A percentile compares a stretch with the other conserved stretches of the same genome.
phyloP scores from a whole-genome alignment of 2,797 vertebrate species.

The Hyperoplus immaculatus region DNA sequence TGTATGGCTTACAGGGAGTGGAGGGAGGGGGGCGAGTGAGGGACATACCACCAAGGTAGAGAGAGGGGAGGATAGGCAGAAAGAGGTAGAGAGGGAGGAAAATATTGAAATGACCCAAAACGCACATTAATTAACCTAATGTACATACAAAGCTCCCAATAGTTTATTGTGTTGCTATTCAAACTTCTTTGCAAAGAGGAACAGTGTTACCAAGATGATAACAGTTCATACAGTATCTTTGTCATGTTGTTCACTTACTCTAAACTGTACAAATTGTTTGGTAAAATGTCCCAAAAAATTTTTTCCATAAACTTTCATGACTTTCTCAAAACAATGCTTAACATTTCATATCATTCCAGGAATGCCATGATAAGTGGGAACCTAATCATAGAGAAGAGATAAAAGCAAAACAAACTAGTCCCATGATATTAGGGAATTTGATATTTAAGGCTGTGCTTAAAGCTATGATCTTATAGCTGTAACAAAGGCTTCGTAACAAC shows the following conservation, averaged over 20 bases:
- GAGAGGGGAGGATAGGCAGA: conserved; percentile 39
- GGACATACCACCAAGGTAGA: conserved; percentile 72
- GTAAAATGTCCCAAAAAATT: background rate
- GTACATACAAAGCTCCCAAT: conserved; percentile 8
- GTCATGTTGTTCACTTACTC: background rate
- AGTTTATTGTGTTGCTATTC: conserved; percentile 5
- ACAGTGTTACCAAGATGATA: background rate
- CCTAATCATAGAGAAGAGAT: background rate
- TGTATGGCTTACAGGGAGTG: conserved; percentile 57
- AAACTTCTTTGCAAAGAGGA: conserved; percentile 2
- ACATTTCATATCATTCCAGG: background rate
- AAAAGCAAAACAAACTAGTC: background rate
- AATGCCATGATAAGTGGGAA: background rate
- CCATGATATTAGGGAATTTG: background rate
- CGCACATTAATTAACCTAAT: conserved; percentile 10
- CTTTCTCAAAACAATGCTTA: background rate
- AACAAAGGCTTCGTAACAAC: background rate
- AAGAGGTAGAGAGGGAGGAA: background rate
- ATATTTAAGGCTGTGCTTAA: background rate
- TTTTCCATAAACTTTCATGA: background rate
- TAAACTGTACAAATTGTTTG: background rate
- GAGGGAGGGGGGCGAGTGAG: conserved; percentile 28
- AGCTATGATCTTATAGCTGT: background rate
- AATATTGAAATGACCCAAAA: background rate
- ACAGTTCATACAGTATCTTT: conserved; percentile 2